phyloP scores from a whole-genome alignment of 2,113 vertebrate species.

The Sinocyclocheilus anshuiensis region DNA sequence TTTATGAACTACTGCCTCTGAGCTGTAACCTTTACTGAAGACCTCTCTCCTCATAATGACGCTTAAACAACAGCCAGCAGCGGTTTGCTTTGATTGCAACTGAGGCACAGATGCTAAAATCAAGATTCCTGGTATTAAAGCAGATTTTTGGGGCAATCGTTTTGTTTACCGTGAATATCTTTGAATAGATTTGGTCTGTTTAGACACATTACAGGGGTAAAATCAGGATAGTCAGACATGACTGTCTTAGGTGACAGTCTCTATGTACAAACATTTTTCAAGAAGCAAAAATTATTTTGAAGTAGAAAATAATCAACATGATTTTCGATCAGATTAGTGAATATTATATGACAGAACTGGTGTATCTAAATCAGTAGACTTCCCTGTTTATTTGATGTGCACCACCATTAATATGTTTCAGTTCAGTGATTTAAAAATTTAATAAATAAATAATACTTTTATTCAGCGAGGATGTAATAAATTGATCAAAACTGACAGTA shows the following conservation, averaged over 20 bases:
- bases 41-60: conserved; percentile 30
- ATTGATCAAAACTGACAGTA: not conserved
- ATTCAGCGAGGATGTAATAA: not conserved
- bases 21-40: conserved; percentile 40
- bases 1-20: conserved; percentile 39
- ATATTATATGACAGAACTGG: not conserved
- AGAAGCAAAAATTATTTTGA: not conserved
- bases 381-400: not conserved
- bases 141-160: not conserved
- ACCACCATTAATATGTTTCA: not conserved
- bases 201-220: not conserved
- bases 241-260: not conserved
- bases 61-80: conserved; percentile 30
- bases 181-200: not conserved
- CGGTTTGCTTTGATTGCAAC: not conserved
- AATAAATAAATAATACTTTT: not conserved
- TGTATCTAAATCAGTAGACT: not conserved
- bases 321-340: not conserved
- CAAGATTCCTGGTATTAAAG: not conserved
- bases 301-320: not conserved
- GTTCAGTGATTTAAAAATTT: not conserved
- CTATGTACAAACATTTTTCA: not conserved
- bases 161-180: not conserved
- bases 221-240: not conserved
- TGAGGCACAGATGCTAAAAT: conserved; percentile 4